Evolutionary conservation across 2,888 invertebrate genomes (phyloP).

Genomic region (Campoletis raptor): DNA sequence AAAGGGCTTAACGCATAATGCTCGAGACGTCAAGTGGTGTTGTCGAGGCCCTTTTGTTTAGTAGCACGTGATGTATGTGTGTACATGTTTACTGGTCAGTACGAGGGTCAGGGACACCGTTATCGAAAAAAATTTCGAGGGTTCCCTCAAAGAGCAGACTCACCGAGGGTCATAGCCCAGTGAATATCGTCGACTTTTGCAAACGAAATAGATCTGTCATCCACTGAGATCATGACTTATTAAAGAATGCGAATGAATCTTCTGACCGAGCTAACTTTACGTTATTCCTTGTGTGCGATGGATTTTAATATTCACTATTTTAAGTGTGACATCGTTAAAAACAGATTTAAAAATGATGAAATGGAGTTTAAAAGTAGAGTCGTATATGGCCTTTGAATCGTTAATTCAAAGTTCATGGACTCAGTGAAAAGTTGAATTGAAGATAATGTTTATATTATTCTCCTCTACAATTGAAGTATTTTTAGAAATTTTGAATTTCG

Average conservation of each 20-base stretch:
- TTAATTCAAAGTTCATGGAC: background rate
- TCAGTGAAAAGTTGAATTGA: background rate
- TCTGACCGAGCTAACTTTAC: background rate
- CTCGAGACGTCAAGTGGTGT: background rate
- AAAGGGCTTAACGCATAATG: conserved; percentile 18
- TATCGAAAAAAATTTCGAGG: conserved; percentile 55
- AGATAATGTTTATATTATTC: background rate
- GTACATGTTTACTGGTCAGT: conserved; percentile 46
- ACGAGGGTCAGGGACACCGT: conserved; percentile 64
- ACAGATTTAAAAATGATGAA: background rate
- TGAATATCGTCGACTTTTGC: conserved; percentile 58
- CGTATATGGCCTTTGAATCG: background rate
- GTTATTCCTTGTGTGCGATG: background rate
- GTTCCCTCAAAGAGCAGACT: conserved; percentile 52
- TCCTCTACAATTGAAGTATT: background rate
- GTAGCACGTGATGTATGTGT: background rate
- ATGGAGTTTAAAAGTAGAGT: background rate
- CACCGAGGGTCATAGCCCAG: conserved; percentile 53
- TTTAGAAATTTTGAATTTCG: background rate
- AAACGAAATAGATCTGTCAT: conserved; percentile 42
- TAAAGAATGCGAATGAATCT: conserved; percentile 5
- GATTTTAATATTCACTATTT: background rate
- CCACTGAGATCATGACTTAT: conserved; percentile 18
- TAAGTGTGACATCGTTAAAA: background rate
- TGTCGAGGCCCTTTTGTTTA: conserved; percentile 13